These are phyloP conservation scores for Psilopogon haemacephalus DNA, from an alignment of 2,113 vertebrate species.

Conservation along the genomic window DNA sequence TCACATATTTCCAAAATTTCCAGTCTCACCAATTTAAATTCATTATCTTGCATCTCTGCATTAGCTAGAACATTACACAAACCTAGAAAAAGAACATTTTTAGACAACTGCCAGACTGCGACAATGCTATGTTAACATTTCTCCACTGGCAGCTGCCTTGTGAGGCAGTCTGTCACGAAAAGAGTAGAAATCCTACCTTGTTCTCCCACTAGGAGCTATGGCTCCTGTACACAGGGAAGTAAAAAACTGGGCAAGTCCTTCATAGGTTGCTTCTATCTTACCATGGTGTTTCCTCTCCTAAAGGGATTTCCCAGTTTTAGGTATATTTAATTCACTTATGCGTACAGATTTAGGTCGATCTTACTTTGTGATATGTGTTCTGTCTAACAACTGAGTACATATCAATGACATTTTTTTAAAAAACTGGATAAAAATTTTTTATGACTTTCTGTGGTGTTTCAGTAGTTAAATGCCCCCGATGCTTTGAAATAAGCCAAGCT, in stretches of 20 bases:
- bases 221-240: not conserved
- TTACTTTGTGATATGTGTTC: not conserved
- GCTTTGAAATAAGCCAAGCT: no score
- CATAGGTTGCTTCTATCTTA: not conserved
- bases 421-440: not conserved
- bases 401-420: not conserved
- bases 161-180: not conserved
- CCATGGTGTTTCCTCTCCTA: not conserved
- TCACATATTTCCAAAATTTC: not conserved
- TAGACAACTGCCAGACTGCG: not conserved
- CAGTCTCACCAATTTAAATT: not conserved
- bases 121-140: not conserved
- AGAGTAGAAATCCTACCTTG: not conserved
- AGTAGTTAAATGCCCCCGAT: no score
- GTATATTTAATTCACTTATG: not conserved
- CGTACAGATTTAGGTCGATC: not conserved
- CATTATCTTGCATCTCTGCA: not conserved
- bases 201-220: not conserved
- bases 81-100: not conserved
- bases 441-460: no score
- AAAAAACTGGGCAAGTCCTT: not conserved
- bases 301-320: not conserved
- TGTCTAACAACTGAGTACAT: conserved; percentile 49
- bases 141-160: not conserved
- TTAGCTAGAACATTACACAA: not conserved